Evolutionary conservation across 2,797 vertebrate species (phyloP).

Genomic region (Chloroceryle amazona): DNA sequence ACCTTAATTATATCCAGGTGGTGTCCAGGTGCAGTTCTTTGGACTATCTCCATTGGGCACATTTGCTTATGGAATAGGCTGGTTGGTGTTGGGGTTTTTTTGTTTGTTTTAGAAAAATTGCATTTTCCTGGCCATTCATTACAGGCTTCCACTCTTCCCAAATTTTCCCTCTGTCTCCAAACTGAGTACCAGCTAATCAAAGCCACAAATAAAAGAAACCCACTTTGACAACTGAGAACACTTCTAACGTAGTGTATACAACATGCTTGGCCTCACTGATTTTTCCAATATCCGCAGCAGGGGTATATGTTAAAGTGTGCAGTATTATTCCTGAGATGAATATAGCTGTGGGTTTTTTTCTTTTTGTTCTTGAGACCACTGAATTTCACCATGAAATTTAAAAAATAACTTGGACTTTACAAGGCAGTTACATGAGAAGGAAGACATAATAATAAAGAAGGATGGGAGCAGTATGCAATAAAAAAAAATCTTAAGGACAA

Average conservation of each 20-base stretch:
- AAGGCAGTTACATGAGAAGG: not conserved
- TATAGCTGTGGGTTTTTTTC: not conserved
- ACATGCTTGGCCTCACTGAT: not conserved
- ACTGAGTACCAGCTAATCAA: not conserved
- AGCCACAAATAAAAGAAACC: constrained; percentile 1
- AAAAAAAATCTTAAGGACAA: not conserved
- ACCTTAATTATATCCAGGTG: constrained; percentile 79
- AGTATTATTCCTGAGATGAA: not conserved
- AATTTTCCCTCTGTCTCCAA: constrained; percentile 16
- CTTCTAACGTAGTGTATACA: not conserved
- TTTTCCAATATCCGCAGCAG: not conserved
- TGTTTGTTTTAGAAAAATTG: constrained; percentile 69
- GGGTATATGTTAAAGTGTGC: not conserved
- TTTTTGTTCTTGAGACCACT: not conserved
- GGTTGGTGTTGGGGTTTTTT: not conserved
- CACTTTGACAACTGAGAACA: constrained; percentile 25
- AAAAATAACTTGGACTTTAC: not conserved
- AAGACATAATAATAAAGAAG: not conserved
- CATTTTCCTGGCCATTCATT: constrained; percentile 72
- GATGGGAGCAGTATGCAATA: not conserved
- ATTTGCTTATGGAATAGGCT: constrained; percentile 56
- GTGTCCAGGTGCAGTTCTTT: constrained; percentile 74
- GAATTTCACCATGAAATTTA: not conserved
- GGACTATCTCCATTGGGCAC: constrained; percentile 68
- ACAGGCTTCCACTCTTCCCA: constrained; percentile 71